Conservation (phyloP, 2,888 invertebrate species). For the Drosophila mimica region DNA sequence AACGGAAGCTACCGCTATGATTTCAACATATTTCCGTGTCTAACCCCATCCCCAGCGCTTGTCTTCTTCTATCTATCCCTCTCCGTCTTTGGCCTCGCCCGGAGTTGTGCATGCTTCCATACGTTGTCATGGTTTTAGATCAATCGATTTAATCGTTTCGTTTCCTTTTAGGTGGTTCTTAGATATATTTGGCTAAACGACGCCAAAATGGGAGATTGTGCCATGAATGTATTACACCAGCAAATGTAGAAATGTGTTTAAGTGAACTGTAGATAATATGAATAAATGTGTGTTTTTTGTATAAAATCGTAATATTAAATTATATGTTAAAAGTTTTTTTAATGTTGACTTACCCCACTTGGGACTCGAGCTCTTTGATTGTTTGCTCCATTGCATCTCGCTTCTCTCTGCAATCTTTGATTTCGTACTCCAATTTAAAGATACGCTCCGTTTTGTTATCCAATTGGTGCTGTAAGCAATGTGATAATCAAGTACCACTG, state of each 20-base stretch:
- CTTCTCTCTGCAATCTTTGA: conserved; percentile 87
- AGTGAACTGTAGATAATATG: conserved; percentile 62
- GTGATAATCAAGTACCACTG: not conserved
- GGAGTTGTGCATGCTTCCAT: conserved; percentile 24
- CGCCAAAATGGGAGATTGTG: conserved; percentile 64
- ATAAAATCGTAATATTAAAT: not conserved
- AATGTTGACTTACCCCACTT: conserved; percentile 83
- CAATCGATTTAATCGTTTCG: conserved; percentile 60
- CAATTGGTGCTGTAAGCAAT: conserved; percentile 86
- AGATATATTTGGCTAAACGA: conserved; percentile 81
- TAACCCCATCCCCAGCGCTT: conserved; percentile 25
- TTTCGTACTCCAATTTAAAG: conserved; percentile 88
- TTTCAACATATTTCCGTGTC: conserved; percentile 12
- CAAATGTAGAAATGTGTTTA: conserved; percentile 47
- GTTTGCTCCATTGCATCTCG: conserved; percentile 86
- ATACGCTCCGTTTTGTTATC: conserved; percentile 91
- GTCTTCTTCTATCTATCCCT: conserved; percentile 8
- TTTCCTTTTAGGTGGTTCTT: conserved; percentile 83
- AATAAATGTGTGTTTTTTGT: conserved; percentile 48
- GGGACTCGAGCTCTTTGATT: conserved; percentile 87
- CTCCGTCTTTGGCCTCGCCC: conserved; percentile 6
- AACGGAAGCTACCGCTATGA: conserved; percentile 35
- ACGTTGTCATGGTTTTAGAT: conserved; percentile 22
- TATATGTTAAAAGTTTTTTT: not conserved
- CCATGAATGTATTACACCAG: conserved; percentile 76